Evolutionary conservation across 2,113 vertebrate genomes (phyloP).

Genomic region (Drymodes brunneopygia): DNA sequence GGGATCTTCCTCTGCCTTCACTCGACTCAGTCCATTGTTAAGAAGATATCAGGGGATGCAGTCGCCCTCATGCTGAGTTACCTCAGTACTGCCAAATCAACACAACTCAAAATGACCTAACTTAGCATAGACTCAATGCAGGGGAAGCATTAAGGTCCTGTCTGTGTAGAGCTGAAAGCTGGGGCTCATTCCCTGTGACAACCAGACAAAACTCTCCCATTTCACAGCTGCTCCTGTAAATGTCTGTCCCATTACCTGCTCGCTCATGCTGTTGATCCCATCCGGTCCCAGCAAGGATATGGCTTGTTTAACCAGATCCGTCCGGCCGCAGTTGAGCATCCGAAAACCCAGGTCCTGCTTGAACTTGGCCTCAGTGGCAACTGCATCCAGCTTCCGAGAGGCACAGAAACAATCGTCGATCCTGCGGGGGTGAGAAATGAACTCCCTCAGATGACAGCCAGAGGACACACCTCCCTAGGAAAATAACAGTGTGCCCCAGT

Average conservation of each 20-base stretch:
- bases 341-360: constrained; percentile 98
- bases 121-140: rapidly evolving
- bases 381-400: constrained; percentile 93
- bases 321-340: constrained; percentile 97
- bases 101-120: not conserved
- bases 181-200: not conserved
- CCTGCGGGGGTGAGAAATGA: constrained; percentile 67
- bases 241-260: constrained; percentile 79
- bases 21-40: not conserved
- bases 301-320: constrained; percentile 95
- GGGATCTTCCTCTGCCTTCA: not conserved
- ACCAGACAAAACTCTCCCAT: not conserved
- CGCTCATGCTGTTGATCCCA: constrained; percentile 97
- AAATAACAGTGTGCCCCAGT: not conserved
- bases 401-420: constrained; percentile 96
- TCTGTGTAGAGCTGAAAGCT: not conserved
- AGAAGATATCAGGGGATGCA: not conserved
- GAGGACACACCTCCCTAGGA: not conserved
- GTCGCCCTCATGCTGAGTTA: not conserved
- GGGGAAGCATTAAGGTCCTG: not conserved
- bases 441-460: not conserved
- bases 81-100: not conserved
- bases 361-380: constrained; percentile 95
- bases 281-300: constrained; percentile 90
- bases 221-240: not conserved